phyloP scores from a whole-genome alignment of 2,888 invertebrate genomes.

The Drosophila cyrtoloma region DNA sequence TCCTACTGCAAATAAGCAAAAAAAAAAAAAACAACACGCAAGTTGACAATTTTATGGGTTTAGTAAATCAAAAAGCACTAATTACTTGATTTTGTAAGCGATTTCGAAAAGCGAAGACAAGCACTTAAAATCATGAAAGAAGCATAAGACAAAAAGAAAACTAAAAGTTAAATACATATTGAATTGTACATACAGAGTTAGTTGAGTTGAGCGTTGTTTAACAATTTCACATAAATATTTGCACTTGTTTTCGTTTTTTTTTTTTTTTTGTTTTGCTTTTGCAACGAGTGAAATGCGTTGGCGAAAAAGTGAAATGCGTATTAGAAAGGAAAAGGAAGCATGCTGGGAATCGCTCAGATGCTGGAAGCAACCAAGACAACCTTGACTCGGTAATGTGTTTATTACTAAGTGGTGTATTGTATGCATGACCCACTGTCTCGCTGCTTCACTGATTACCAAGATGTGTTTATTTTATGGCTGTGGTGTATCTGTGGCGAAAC shows the following conservation, averaged over 20 bases:
- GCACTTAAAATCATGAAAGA: slow-evolving; percentile 16
- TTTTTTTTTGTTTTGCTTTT: slow-evolving; percentile 5
- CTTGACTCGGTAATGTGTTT: slow-evolving; percentile 73
- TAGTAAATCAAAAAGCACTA: slow-evolving; percentile 82
- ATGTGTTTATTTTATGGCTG: slow-evolving; percentile 49
- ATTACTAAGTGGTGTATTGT: slow-evolving; percentile 28
- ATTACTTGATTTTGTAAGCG: slow-evolving; percentile 80
- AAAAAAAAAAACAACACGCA: slow-evolving; percentile 19
- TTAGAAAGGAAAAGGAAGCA: slow-evolving; percentile 74
- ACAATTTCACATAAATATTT: slow-evolving; percentile 70
- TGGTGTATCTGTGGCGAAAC: slow-evolving; percentile 64
- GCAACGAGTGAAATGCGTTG: slow-evolving; percentile 56
- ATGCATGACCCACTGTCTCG: slow-evolving; percentile 4
- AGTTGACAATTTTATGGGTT: slow-evolving; percentile 79
- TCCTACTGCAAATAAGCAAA: slow-evolving; percentile 21
- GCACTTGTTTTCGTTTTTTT: slow-evolving; percentile 29
- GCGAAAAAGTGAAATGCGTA: slow-evolving; percentile 75
- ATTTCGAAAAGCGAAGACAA: slow-evolving; percentile 65
- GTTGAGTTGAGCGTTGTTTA: slow-evolving; percentile 48
- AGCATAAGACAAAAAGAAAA: slow-evolving; percentile 13
- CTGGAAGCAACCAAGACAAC: slow-evolving; percentile 58
- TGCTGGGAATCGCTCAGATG: slow-evolving; percentile 23
- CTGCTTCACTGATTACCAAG: slow-evolving; percentile 46
- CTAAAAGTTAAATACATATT: slow-evolving; percentile 23
- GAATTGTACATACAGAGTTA: slow-evolving; percentile 32